Evolutionary conservation across 64 coral and sea anemone species (phyloP).

Genomic region (Platygyra sinensis): DNA sequence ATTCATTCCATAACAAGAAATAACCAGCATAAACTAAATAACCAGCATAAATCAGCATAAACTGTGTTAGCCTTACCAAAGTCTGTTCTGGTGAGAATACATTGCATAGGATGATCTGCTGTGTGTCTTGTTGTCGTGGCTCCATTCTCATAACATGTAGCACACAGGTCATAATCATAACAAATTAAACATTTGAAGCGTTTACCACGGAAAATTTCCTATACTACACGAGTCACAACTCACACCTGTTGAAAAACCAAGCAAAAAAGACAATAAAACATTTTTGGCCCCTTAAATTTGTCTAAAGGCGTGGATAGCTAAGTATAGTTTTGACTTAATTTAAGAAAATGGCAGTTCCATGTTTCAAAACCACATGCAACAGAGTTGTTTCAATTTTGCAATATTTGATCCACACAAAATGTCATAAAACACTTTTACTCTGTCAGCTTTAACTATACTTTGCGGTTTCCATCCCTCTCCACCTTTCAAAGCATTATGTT

Average conservation of each 20-base stretch:
- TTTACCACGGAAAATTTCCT: conserved; percentile 95
- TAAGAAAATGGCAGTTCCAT: too few species aligned
- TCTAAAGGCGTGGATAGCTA: too few species aligned
- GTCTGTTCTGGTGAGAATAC: conserved; percentile 97
- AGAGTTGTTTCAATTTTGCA: too few species aligned
- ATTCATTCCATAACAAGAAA: not conserved
- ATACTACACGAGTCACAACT: conserved; percentile 98
- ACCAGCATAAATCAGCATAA: not conserved
- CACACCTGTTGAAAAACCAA: conserved; percentile 75
- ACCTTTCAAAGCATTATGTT: too few species aligned
- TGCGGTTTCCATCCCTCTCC: too few species aligned
- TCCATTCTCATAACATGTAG: conserved; percentile 96
- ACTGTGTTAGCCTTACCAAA: conserved; percentile 69
- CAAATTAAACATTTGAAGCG: conserved; percentile 99
- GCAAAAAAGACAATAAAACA: not conserved
- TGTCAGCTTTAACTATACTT: too few species aligned
- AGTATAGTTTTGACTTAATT: too few species aligned
- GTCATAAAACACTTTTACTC: too few species aligned
- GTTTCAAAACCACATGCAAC: too few species aligned
- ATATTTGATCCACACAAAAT: too few species aligned
- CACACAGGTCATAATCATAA: conserved; percentile 98
- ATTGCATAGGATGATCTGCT: conserved; percentile 98
- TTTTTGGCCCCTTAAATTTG: too few species aligned
- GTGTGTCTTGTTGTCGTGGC: conserved; percentile 94
- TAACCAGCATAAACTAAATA: not conserved